Conservation (phyloP, 2,113 vertebrate species). For the Turnix velox region DNA sequence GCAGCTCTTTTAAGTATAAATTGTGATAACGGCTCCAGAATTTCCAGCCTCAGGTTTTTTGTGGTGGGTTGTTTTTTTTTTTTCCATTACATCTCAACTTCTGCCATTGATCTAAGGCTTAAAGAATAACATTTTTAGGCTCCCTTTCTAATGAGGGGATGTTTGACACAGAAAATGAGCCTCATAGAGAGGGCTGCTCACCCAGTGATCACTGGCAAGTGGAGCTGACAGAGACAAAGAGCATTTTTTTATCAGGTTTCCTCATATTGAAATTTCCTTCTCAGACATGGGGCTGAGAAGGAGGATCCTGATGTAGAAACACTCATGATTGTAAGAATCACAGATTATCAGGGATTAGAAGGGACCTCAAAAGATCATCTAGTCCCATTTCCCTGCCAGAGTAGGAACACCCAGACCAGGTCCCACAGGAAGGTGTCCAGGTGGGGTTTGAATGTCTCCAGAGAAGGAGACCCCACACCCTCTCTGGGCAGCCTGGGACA, state of each 20-base stretch:
- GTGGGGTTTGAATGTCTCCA: too few species aligned
- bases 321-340: neutral
- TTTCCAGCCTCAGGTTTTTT: conserved; percentile 62
- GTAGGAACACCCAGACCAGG: too few species aligned
- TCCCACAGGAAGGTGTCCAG: too few species aligned
- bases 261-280: neutral
- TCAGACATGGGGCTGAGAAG: neutral
- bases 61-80: too few species aligned
- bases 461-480: too few species aligned
- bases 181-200: conserved; percentile 31
- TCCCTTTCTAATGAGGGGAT: conserved; percentile 48
- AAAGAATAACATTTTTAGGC: conserved; percentile 55
- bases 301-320: neutral
- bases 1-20: conserved; percentile 67
- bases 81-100: conserved; percentile 63
- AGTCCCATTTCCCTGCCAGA: too few species aligned
- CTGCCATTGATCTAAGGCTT: conserved; percentile 58
- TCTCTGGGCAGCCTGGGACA: too few species aligned
- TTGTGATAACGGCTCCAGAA: conserved; percentile 60
- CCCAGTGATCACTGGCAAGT: neutral
- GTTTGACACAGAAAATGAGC: conserved; percentile 49
- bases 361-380: too few species aligned
- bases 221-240: conserved; percentile 14
- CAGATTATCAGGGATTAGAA: too few species aligned
- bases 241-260: neutral